phyloP scores from a whole-genome alignment of 2,113 vertebrate species.

The Amphiprion percula region DNA sequence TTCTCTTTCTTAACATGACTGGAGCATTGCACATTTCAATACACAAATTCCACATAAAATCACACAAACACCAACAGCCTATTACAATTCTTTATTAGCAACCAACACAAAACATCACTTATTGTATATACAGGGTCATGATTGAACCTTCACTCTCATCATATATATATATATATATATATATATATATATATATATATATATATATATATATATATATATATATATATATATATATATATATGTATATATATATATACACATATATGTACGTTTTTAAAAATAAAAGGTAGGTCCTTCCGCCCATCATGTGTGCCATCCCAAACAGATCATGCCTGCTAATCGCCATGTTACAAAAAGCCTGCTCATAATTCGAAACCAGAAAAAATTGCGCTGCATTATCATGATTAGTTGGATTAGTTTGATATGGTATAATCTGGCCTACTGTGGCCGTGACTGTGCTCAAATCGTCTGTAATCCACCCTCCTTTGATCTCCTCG shows the following conservation, averaged over 20 bases:
- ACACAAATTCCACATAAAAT: neutral
- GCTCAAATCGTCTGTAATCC: slow-evolving; percentile 9
- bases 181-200: too few species aligned
- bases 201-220: too few species aligned
- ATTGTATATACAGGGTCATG: slow-evolving; percentile 21
- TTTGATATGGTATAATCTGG: slow-evolving; percentile 33
- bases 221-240: neutral
- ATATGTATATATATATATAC: too few species aligned
- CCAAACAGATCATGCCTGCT: slow-evolving; percentile 27
- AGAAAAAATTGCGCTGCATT: slow-evolving; percentile 27
- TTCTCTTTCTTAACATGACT: neutral
- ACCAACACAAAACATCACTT: slow-evolving; percentile 41
- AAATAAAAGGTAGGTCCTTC: slow-evolving; percentile 18
- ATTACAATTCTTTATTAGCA: slow-evolving; percentile 56
- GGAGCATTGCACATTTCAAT: neutral
- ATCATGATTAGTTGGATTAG: slow-evolving; percentile 51
- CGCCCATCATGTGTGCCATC: neutral
- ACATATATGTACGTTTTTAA: neutral
- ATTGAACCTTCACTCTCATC: slow-evolving; percentile 16
- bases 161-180: neutral
- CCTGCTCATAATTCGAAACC: slow-evolving; percentile 13
- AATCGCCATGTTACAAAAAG: slow-evolving; percentile 46
- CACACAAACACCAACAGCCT: slow-evolving; percentile 20
- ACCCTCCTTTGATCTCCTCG: slow-evolving; percentile 30
- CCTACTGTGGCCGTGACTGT: slow-evolving; percentile 19